phyloP scores from a whole-genome alignment of 2,113 vertebrate genomes.

The Uropsilus gracilis region DNA sequence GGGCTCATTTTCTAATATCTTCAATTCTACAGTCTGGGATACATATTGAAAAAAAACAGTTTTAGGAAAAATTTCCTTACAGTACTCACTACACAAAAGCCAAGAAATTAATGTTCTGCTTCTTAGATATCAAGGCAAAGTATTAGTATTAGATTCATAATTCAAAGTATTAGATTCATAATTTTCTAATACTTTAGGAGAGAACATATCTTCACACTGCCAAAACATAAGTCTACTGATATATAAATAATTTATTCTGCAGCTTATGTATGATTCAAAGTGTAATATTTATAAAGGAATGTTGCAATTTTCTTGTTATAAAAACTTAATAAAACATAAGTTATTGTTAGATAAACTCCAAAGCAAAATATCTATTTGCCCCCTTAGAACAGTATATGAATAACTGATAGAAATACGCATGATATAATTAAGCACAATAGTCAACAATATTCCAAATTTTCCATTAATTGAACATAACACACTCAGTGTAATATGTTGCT shows the following conservation, averaged over 20 bases:
- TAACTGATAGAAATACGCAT: not conserved
- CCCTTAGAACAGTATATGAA: not conserved
- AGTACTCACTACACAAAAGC: not conserved
- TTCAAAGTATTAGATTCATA: constrained; percentile 65
- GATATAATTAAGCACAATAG: not conserved
- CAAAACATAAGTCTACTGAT: constrained; percentile 30
- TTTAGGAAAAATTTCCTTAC: constrained; percentile 38
- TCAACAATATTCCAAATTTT: not conserved
- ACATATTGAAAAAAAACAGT: not conserved
- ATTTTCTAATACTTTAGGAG: constrained; percentile 54
- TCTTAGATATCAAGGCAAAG: constrained; percentile 50
- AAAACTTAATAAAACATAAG: constrained; percentile 64
- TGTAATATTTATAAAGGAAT: constrained; percentile 40
- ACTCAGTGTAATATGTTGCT: not conserved
- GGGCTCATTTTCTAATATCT: constrained; percentile 28
- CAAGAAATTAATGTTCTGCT: constrained; percentile 44
- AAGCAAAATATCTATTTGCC: not conserved
- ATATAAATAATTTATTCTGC: constrained; percentile 66
- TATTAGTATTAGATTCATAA: constrained; percentile 63
- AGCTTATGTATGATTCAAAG: constrained; percentile 57
- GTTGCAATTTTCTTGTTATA: constrained; percentile 56
- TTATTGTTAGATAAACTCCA: not conserved
- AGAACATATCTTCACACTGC: not conserved
- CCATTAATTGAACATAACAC: not conserved
- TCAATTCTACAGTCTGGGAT: not conserved